Percentiles rank a stretch among this genome's conserved stretches.
These are phyloP conservation scores for Ridgeia piscesae DNA, from an alignment of 1,140 invertebrate genomes.

Conservation along the genomic window DNA sequence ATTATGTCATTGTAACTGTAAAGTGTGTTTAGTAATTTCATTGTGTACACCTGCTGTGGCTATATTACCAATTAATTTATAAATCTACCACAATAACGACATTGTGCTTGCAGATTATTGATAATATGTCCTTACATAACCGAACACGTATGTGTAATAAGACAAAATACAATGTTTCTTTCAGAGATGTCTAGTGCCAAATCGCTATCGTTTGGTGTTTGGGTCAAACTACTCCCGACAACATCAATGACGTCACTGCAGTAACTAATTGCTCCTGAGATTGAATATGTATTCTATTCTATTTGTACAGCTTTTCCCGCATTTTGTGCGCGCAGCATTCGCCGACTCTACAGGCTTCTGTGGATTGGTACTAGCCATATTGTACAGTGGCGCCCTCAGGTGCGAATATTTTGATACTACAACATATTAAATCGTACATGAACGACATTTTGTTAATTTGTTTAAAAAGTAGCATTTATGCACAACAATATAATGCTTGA, in stretches of 20 bases:
- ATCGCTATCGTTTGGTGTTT: too few species aligned
- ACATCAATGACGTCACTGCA: too few species aligned
- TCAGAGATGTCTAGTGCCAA: too few species aligned
- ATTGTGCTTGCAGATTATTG: too few species aligned
- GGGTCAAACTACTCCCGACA: too few species aligned
- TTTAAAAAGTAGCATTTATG: background rate
- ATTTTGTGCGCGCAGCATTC: slow-evolving; percentile 22
- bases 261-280: too few species aligned
- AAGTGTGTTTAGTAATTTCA: background rate
- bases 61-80: too few species aligned
- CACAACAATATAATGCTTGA: background rate
- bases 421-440: background rate
- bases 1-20: background rate
- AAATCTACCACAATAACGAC: too few species aligned
- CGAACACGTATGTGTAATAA: too few species aligned
- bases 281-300: background rate
- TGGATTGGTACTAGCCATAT: slow-evolving; percentile 25
- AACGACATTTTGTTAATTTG: too few species aligned
- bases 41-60: background rate
- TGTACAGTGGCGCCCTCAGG: slow-evolving; percentile 29
- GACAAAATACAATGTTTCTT: too few species aligned
- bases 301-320: slow-evolving; percentile 15
- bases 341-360: slow-evolving; percentile 10
- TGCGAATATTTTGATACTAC: slow-evolving; percentile 3
- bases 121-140: too few species aligned